Evolutionary conservation across 1,140 invertebrate genomes (phyloP).

Genomic region (Drosophila ironensis): DNA sequence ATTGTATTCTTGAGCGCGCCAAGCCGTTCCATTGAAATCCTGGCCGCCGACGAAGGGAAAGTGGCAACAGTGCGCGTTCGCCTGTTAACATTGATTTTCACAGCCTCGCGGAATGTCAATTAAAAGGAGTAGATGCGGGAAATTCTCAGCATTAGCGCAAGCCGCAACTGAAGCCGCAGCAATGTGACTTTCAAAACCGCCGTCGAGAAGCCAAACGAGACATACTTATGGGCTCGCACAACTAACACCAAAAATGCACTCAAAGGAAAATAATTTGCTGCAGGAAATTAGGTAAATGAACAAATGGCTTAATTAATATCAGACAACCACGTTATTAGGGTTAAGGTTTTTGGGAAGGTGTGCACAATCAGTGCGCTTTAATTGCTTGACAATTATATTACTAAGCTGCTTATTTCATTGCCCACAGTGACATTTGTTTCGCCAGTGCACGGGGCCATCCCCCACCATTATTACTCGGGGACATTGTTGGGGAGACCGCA

Average conservation of each 20-base stretch:
- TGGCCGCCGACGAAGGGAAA: not conserved
- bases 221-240: conserved; percentile 20
- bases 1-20: conserved; percentile 6
- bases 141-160: conserved; percentile 32
- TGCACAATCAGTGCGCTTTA: no score
- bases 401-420: no score
- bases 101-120: conserved; percentile 40
- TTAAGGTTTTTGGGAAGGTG: no score
- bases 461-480: conserved; percentile 51
- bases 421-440: not conserved
- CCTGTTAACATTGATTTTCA: conserved; percentile 57
- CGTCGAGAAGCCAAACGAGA: conserved; percentile 42
- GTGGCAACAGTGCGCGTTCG: not conserved
- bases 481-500: conserved; percentile 47
- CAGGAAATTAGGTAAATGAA: no score
- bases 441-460: not conserved
- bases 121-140: conserved; percentile 20
- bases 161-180: conserved; percentile 50
- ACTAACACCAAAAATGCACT: not conserved
- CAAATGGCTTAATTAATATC: no score
- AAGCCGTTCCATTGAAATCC: conserved; percentile 35
- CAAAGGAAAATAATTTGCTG: not conserved
- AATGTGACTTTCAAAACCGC: conserved; percentile 53
- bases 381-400: no score
- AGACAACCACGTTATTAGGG: no score